Base-by-base conservation (phyloP, 2,113 vertebrate genomes). In the Rana temporaria region DNA sequence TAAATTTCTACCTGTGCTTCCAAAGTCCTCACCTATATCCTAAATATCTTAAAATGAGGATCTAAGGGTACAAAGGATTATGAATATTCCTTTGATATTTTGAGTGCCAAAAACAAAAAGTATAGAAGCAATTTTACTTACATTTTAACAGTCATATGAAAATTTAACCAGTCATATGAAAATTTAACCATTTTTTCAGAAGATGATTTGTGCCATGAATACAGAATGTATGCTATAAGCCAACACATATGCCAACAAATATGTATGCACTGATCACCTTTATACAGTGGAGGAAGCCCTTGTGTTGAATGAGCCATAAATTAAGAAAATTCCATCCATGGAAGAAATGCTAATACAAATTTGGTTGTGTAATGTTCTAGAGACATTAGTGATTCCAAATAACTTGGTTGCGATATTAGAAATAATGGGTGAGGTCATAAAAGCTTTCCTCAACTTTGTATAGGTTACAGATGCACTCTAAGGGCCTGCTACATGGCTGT, bases 141-240 rank as follows among this genome's bases (percentile, higher is more conserved):
- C 93, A 90, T 90, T 90, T 95, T 92, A 96, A 95, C 93, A 91
- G 90, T 92, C 91, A 94, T 94, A 96, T 95, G 94, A 96, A 96
- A 94, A 90, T 97, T 96, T 95, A 95, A 96, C 95, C 94, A 30
- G 90, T 92, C 91, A 94, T 94, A 96, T 95, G 94, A 96, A 96
- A 94, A 90, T 97, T 96, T 95, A 95, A 96, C 95, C 94, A 30
- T 92, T 93, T 93, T 94, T 91, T 92, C 93, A 94, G 95, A 83
- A 93, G 90, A 92, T 91, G 86, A 90, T 91, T 88, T 92, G 89
- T 91, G 93, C 92, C 92, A 95, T 90, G 90, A 93, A 91, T 91
- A 92, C 64, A 89, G 88, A 93, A 92, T 93, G 93, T 94, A 96
- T 94, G 91, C 93, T 90, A 93, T 95, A 96, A 93, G 91, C 92